Base-by-base conservation (phyloP, 2,888 invertebrate species). In the Apantesis nais region DNA sequence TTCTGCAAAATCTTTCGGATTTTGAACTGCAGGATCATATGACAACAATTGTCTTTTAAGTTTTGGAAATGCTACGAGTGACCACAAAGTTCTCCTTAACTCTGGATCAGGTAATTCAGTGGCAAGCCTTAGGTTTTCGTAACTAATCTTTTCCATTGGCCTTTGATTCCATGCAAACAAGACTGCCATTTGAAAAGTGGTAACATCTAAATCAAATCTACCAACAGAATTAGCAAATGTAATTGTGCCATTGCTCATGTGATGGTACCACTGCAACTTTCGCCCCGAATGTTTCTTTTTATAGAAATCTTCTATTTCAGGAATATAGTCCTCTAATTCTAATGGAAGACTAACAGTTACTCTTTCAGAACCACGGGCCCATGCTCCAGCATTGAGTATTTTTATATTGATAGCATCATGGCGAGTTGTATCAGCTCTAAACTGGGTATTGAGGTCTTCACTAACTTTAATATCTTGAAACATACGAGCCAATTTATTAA, bases 131-230 rank as follows among this genome's bases (percentile, higher is more conserved):
- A 99, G 95, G 94, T 99, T 99, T 93, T 99, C 99, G 87, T 99
- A 99, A n/a, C 98, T 97, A 75, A 99, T 97, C 92, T 97, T 98
- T 86, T 99, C 99, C 82, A 97, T 95, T 1, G 98, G 98, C 78
- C 99, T 96, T 90, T 99, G 99, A 95, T 99, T 99, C 99, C 99
- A 99, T 25, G 99, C 99, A 95, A 99, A 99, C 62, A 99, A 95
- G 25, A 99, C 99, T 58, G 99, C 99, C 99, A 99, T 99, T 97
- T 99, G 99, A 93, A 99, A 99, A 39, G 99, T 99, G 22, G 99
- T 99, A 11, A 99, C 99, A 90, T 99, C 99, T 83, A 99, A 95
- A 93, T 99, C 99, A 93, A 98, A 99, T 82, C 98, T 97, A 1
- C 99, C 99, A 69, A 98, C 97, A 80, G 97, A 96, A 90, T 99